These are phyloP conservation scores for Toxotes jaculatrix DNA, from an alignment of 2,113 vertebrate species.

Conservation along the genomic window DNA sequence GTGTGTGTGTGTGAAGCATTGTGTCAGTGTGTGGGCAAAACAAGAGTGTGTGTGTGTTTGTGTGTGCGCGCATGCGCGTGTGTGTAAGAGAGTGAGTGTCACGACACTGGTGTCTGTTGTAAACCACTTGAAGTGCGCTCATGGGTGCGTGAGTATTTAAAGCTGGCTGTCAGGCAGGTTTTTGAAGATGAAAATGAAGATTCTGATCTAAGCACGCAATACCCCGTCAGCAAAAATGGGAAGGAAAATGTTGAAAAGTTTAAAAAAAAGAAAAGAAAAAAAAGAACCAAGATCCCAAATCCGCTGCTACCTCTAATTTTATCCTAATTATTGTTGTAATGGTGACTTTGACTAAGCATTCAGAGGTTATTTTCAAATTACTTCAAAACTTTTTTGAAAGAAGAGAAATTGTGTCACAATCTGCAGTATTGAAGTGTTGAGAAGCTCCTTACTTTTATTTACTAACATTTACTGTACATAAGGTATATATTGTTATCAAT, in stretches of 20 bases:
- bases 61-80: constrained; percentile 3
- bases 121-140: constrained; percentile 83
- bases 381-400: constrained; percentile 81
- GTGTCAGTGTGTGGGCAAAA: constrained; percentile 47
- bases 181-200: constrained; percentile 69
- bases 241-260: constrained; percentile 61
- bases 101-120: constrained; percentile 77
- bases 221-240: constrained; percentile 61
- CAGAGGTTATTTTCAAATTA: constrained; percentile 87
- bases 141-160: constrained; percentile 77
- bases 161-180: constrained; percentile 65
- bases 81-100: constrained; percentile 48
- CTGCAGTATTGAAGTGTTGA: constrained; percentile 73
- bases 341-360: constrained; percentile 73
- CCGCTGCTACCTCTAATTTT: constrained; percentile 98
- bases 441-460: constrained; percentile 71
- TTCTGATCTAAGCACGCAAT: constrained; percentile 67
- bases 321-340: constrained; percentile 78
- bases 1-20: constrained; percentile 24
- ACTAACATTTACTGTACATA: constrained; percentile 81
- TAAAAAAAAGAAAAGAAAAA: constrained; percentile 22
- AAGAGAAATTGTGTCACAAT: constrained; percentile 69
- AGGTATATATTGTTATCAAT: constrained; percentile 84
- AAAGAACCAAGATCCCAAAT: constrained; percentile 86
- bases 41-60: constrained; percentile 36